A percentile compares a stretch with the other conserved stretches of the same genome.
phyloP scores from a whole-genome alignment of 2,113 vertebrate species.

The Brachyhypopomus occidentalis region DNA sequence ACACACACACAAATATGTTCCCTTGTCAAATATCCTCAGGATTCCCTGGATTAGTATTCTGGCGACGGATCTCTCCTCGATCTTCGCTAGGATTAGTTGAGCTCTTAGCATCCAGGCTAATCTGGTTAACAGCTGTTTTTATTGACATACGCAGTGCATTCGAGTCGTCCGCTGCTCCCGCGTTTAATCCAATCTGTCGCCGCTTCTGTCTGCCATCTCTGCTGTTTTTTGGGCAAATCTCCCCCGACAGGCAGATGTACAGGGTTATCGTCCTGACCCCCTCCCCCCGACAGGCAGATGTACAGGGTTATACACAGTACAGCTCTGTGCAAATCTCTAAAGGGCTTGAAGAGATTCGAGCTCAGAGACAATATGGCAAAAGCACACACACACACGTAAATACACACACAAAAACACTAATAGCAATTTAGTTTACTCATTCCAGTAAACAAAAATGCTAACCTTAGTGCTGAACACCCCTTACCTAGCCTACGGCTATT shows the following conservation, averaged over 20 bases:
- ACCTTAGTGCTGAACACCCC: too few species aligned
- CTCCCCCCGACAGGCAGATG: slow-evolving; percentile 16
- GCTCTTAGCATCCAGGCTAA: slow-evolving; percentile 74
- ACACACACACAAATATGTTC: slow-evolving; percentile 44
- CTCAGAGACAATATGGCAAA: not conserved
- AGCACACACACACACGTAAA: not conserved
- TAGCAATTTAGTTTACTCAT: too few species aligned
- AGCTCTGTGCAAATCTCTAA: slow-evolving; percentile 1
- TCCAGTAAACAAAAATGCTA: too few species aligned
- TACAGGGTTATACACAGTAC: slow-evolving; percentile 20
- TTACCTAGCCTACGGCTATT: too few species aligned
- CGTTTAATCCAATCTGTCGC: slow-evolving; percentile 60
- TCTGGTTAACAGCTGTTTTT: slow-evolving; percentile 81
- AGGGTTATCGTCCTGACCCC: slow-evolving; percentile 10
- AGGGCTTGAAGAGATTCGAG: slow-evolving; percentile 18
- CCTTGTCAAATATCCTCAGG: slow-evolving; percentile 57
- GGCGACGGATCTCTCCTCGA: slow-evolving; percentile 62
- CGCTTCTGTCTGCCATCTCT: slow-evolving; percentile 6
- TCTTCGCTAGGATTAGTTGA: slow-evolving; percentile 72
- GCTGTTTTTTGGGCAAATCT: slow-evolving; percentile 25
- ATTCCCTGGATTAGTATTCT: slow-evolving; percentile 72
- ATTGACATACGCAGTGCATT: slow-evolving; percentile 72
- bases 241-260: slow-evolving; percentile 30
- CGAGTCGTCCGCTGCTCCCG: slow-evolving; percentile 47
- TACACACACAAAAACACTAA: not conserved